Percentiles rank a stretch among this genome's conserved stretches.
These are phyloP conservation scores for Hydrozoanthus gracilis DNA, from an alignment of 92 coral and sea anemone species.

Conservation along the genomic window DNA sequence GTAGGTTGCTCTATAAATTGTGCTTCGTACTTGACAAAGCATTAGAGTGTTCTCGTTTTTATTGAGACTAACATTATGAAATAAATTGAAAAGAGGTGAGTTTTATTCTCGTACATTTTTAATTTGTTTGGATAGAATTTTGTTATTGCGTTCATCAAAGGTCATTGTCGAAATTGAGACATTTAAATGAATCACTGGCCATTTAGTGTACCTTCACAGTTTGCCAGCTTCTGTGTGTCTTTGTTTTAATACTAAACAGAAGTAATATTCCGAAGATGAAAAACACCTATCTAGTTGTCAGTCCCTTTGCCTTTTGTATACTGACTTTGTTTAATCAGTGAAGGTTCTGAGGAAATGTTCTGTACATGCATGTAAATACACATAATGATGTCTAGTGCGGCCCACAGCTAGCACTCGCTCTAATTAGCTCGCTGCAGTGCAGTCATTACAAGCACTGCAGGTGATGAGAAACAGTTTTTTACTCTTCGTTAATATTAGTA, in stretches of 20 bases:
- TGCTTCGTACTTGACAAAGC: background rate
- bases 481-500: background rate
- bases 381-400: slow-evolving; percentile 7
- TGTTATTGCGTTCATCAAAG: slow-evolving; percentile 78
- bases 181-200: slow-evolving; percentile 25
- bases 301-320: slow-evolving; percentile 16
- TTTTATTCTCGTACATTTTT: slow-evolving; percentile 52
- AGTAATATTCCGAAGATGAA: background rate
- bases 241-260: slow-evolving; percentile 8
- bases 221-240: slow-evolving; percentile 12
- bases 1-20: background rate
- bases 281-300: background rate
- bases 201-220: slow-evolving; percentile 24
- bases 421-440: slow-evolving; percentile 19
- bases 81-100: slow-evolving; percentile 9
- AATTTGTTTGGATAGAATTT: slow-evolving; percentile 68
- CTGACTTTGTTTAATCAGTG: slow-evolving; percentile 18
- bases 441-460: slow-evolving; percentile 14
- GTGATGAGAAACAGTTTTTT: slow-evolving; percentile 25
- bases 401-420: slow-evolving; percentile 26
- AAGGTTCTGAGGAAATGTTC: slow-evolving; percentile 24
- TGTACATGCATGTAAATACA: slow-evolving; percentile 11
- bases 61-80: background rate
- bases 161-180: slow-evolving; percentile 61
- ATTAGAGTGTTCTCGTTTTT: background rate